phyloP scores from a whole-genome alignment of 2,888 invertebrate genomes.

The Buathra laborator region DNA sequence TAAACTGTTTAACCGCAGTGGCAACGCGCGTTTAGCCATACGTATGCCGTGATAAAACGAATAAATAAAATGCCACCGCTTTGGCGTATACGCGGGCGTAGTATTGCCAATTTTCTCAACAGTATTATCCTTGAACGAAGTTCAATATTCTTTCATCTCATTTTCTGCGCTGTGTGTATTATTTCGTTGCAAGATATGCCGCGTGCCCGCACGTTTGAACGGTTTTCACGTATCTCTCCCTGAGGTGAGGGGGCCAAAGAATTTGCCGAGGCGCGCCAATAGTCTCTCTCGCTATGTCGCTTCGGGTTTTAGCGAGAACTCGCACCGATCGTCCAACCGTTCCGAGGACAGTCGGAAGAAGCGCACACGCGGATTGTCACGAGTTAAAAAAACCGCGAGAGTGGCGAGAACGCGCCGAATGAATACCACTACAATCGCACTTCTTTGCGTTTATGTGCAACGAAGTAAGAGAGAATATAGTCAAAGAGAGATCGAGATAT shows the following conservation, averaged over 20 bases:
- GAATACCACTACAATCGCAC: constrained; percentile 32
- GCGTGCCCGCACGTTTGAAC: constrained; percentile 63
- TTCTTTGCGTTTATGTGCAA: constrained; percentile 26
- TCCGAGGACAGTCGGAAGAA: constrained; percentile 36
- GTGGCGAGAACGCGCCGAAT: constrained; percentile 64
- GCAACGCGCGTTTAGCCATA: background rate
- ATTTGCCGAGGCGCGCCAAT: constrained; percentile 76
- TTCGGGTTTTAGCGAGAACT: constrained; percentile 63
- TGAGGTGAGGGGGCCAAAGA: constrained; percentile 73
- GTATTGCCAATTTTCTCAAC: constrained; percentile 20
- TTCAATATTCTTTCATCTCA: constrained; percentile 43
- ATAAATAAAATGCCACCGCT: no score
- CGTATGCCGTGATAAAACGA: background rate
- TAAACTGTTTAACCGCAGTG: constrained; percentile 13
- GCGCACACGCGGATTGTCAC: constrained; percentile 35
- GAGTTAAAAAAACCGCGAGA: constrained; percentile 54
- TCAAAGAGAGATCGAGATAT: constrained; percentile 52
- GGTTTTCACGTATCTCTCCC: constrained; percentile 58
- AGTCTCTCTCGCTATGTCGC: constrained; percentile 71
- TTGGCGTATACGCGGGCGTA: background rate
- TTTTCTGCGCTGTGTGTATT: constrained; percentile 11
- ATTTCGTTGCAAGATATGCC: constrained; percentile 23
- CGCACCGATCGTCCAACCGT: constrained; percentile 53
- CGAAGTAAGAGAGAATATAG: constrained; percentile 45
- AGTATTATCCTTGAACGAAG: constrained; percentile 14